Percentiles rank a stretch among this genome's conserved stretches.
Conservation (phyloP, 2,888 invertebrate species). For the Homarus gammarus region DNA sequence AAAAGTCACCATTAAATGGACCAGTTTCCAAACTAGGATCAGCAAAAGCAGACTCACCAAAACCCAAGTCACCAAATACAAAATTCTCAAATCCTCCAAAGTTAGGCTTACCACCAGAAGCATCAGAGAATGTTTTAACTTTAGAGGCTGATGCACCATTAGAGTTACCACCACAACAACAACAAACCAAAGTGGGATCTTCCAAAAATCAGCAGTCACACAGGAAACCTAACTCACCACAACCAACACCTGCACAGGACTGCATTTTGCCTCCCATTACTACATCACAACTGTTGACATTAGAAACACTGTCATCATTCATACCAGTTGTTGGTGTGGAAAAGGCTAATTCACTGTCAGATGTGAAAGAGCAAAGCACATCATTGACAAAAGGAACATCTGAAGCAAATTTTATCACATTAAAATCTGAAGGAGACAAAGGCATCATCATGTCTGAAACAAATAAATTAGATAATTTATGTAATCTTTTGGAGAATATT, state of each 20-base stretch:
- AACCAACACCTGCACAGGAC: neutral
- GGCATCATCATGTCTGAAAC: conserved; percentile 22
- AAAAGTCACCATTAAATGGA: neutral
- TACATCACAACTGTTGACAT: neutral
- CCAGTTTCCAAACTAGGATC: neutral
- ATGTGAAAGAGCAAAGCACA: neutral
- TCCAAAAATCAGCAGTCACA: neutral
- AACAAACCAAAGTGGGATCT: neutral
- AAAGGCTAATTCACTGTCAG: neutral
- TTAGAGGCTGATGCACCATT: neutral
- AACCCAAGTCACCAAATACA: neutral
- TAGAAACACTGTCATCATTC: neutral
- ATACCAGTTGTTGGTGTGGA: neutral
- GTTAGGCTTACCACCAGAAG: neutral
- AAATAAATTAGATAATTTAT: conserved; percentile 50
- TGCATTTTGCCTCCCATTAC: neutral
- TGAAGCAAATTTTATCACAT: neutral
- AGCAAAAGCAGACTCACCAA: neutral
- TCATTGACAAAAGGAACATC: neutral
- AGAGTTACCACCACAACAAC: neutral
- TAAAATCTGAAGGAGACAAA: neutral
- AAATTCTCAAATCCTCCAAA: neutral
- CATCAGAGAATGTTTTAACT: neutral
- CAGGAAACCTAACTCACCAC: neutral
- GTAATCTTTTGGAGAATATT: conserved; percentile 47